Evolutionary conservation across 1,140 invertebrate genomes (phyloP), one percentile per base, ranked within the genome.

Genomic region (Asbolus verrucosus): DNA sequence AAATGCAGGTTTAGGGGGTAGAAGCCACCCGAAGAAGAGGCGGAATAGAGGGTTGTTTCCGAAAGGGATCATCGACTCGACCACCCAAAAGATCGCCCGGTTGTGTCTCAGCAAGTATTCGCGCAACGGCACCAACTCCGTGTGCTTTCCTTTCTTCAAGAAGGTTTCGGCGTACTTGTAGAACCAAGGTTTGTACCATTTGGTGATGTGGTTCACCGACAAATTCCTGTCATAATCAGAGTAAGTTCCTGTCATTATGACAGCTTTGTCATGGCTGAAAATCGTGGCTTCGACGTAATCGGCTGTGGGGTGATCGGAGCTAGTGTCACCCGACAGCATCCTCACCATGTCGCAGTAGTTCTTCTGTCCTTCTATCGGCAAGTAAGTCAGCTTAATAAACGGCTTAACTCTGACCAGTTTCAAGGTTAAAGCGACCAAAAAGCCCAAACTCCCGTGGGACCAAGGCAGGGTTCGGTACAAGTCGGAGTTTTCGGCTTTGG

Each of bases 181-280:
- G 76, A 89, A 90, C 88, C 88, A 87, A 3, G 86, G 86, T 73
- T 87, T 87, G 75, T 85, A 86, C 83, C 85, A 87, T 13, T 70
- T 74, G 6, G 83, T 78, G 6, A 87, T 70, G 36, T 82, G 72
- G 72, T 87, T 87, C 11, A 87, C 78, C 75, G 83, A 50, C 4
- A 78, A 41, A 19, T 69, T 73, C 4, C 70, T 27, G 24, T 76
- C 72, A 36, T 78, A 78, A 75, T 86, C 81, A 8, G 81, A 77
- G 77, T 85, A 86, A 27, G 84, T 81, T 24, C 85, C 85, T 31
- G 82, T 77, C 84, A 87, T 86, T 18, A 87, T 78, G 3, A 87
- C 86, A 18, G 85, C 85, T 72, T 83, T 77, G n/a, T 87, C 76
- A 61, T 81, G 81, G 67, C 68, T 80, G 71, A 79, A 87, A 33